phyloP scores from a whole-genome alignment of 2,888 invertebrate species.

The Phaonia tiefii region DNA sequence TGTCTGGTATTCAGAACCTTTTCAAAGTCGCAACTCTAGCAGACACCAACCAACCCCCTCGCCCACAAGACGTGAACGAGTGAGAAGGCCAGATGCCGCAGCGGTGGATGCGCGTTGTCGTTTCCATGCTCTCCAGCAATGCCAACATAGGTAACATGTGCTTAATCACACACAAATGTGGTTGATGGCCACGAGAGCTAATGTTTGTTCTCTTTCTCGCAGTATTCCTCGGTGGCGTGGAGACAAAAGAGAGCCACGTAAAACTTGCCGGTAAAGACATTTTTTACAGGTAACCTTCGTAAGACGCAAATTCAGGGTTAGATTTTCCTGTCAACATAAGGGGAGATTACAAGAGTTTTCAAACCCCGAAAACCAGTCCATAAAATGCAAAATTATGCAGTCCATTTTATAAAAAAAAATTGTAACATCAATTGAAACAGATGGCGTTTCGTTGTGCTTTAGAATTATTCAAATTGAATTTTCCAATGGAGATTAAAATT shows the following conservation, averaged over 20 bases:
- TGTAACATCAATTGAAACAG: too few species aligned
- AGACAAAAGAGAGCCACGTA: not conserved
- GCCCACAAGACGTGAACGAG: not conserved
- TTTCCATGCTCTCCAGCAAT: not conserved
- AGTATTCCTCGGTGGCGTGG: not conserved
- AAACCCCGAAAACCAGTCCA: too few species aligned
- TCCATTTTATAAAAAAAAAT: too few species aligned
- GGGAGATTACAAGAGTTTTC: too few species aligned
- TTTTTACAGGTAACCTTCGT: too few species aligned
- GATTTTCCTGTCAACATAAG: too few species aligned
- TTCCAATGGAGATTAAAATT: too few species aligned
- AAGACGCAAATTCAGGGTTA: too few species aligned
- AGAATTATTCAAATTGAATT: too few species aligned
- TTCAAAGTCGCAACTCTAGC: not conserved
- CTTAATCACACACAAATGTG: not conserved
- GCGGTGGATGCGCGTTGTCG: conserved; percentile 10
- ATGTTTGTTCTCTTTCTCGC: not conserved
- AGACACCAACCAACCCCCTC: not conserved
- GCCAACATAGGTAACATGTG: not conserved
- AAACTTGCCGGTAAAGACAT: not conserved
- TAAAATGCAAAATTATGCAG: too few species aligned
- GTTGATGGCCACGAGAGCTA: not conserved
- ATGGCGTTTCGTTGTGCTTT: too few species aligned
- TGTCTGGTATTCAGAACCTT: conserved; percentile 6
- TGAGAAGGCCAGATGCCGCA: not conserved